These are phyloP conservation scores for Hycleus cichorii DNA, from an alignment of 1,140 invertebrate genomes.

Conservation along the genomic window DNA sequence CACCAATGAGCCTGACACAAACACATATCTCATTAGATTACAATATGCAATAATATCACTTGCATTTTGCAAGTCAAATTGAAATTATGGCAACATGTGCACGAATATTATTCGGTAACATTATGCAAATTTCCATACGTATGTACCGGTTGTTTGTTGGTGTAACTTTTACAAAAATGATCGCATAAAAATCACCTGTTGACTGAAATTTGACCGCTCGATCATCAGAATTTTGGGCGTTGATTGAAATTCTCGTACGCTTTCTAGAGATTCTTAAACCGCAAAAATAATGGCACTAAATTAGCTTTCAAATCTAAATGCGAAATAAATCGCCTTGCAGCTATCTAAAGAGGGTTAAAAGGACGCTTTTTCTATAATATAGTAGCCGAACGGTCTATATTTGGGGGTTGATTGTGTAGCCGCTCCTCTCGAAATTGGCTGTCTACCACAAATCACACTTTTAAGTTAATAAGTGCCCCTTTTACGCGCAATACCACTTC, in stretches of 20 bases:
- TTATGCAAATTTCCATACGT: constrained; percentile 9
- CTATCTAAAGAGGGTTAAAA: neutral
- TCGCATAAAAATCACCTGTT: constrained; percentile 5
- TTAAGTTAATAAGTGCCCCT: constrained; percentile 9
- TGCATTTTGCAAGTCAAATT: constrained; percentile 15
- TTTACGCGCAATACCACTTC: constrained; percentile 7
- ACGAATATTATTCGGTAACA: constrained; percentile 8
- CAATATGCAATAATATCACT: constrained; percentile 10
- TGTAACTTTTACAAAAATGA: constrained; percentile 7
- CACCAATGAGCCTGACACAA: no score
- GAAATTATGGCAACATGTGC: constrained; percentile 10
- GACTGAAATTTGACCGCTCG: constrained; percentile 3
- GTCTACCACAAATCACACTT: constrained; percentile 13
- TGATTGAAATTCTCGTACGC: no score
- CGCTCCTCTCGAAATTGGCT: neutral
- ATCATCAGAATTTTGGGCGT: no score
- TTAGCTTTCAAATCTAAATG: constrained; percentile 14
- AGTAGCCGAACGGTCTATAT: no score
- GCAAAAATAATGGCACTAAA: constrained; percentile 15
- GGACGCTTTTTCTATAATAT: no score
- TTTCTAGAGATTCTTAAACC: constrained; percentile 1
- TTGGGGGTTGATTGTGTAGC: neutral
- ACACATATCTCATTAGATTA: constrained; percentile 10
- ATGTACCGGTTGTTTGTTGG: constrained; percentile 1
- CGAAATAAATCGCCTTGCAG: constrained; percentile 13